phyloP scores from a whole-genome alignment of 1,140 invertebrate genomes.

The Drosophila sulfurigaster region DNA sequence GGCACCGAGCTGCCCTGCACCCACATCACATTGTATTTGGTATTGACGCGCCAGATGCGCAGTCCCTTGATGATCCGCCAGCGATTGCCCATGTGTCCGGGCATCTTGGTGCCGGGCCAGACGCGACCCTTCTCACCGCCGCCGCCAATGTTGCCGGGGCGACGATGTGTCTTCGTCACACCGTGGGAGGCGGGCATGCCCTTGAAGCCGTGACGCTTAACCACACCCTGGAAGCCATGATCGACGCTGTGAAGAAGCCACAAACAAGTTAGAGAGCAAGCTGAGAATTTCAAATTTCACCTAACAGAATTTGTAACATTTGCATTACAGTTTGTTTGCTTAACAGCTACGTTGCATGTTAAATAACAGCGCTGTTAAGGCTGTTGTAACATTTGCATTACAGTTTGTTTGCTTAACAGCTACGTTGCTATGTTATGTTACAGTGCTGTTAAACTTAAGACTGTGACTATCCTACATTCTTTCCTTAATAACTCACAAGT shows the following conservation, averaged over 20 bases:
- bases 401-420: no score
- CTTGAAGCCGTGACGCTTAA: constrained; percentile 98
- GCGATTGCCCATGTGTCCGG: constrained; percentile 97
- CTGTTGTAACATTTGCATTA: no score
- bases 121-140: constrained; percentile 94
- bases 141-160: constrained; percentile 95
- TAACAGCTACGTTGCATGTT: no score
- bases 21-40: constrained; percentile 96
- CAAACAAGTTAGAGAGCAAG: background rate
- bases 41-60: constrained; percentile 96
- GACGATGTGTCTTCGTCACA: constrained; percentile 97
- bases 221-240: constrained; percentile 99
- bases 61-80: constrained; percentile 90
- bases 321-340: no score
- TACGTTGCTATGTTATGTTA: no score
- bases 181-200: constrained; percentile 97
- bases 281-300: no score
- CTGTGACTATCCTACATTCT: no score
- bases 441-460: no score
- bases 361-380: no score
- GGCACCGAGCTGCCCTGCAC: constrained; percentile 92
- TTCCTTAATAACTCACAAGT: no score
- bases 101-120: constrained; percentile 98
- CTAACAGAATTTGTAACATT: no score
- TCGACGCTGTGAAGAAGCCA: constrained; percentile 88